A percentile compares a stretch with the other conserved stretches of the same genome.
phyloP scores from a whole-genome alignment of 2,113 vertebrate genomes.

The Phodopus roborovskii region DNA sequence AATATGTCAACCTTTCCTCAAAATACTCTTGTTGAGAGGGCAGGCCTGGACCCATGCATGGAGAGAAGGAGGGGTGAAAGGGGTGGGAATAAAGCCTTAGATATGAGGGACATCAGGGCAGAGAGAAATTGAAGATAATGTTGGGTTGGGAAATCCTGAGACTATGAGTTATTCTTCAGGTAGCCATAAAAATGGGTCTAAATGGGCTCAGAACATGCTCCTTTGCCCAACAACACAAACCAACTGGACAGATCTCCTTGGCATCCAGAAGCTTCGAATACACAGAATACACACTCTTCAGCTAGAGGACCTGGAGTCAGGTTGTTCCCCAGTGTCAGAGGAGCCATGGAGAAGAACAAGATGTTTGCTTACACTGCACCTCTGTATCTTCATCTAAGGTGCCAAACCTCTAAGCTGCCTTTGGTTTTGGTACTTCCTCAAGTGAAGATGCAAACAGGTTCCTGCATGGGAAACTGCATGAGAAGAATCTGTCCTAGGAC shows the following conservation, averaged over 20 bases:
- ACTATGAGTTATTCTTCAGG: background rate
- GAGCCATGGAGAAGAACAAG: background rate
- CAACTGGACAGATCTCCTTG: background rate
- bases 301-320: background rate
- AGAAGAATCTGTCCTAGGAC: background rate
- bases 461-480: rapidly evolving
- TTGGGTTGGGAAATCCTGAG: background rate
- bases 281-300: background rate
- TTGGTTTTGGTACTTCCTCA: background rate
- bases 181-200: background rate
- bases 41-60: background rate
- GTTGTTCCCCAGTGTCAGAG: background rate
- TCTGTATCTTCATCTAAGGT: background rate
- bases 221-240: background rate
- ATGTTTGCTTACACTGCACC: background rate
- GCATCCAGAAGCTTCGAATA: background rate
- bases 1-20: too few species aligned
- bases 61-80: rapidly evolving
- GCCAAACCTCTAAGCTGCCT: background rate
- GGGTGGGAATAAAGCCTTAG: background rate
- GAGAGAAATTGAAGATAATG: background rate
- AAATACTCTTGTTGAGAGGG: background rate
- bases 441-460: background rate
- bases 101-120: rapidly evolving
- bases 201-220: background rate